Evolutionary conservation across 92 coral and sea anemone species (phyloP), one percentile per base, ranked within the genome.

Genomic region (Zoanthus sociatus): DNA sequence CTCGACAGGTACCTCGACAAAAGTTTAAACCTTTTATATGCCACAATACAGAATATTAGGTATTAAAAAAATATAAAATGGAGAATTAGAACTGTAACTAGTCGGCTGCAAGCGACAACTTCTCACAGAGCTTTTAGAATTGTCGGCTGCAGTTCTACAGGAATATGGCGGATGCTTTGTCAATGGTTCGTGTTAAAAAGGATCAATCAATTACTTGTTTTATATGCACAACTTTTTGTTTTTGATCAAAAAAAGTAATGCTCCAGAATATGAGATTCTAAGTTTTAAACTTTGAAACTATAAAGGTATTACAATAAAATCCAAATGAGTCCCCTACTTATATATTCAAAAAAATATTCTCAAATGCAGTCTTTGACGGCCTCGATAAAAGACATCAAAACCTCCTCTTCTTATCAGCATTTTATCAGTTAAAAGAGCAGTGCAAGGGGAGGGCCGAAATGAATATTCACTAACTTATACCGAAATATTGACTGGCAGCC

Each of bases 381-480:
- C 56, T 56, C 9, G 31, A 60, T 15, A 56, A 30, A 8, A 56
- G 71, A 60, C 33, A 1, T 32, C 54, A 17, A 72, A 72, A 72
- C n/a, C 5, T n/a, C 50, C 32, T 64, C 7, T 26, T 44, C 20
- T 67, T 79, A 79, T 79, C 84, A 20, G 20, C 10, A 47, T 17
- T 5, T 44, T 14, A 79, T 79, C 84, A 50, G 55, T 79, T 79
- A 55, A 64, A 54, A 78, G 9, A 15, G 73, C 71, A 7, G 44
- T 79, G 15, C 44, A 60, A 63, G 37, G 47, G 18, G 15, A n/a
- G 78, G 45, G 78, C 13, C 56, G 51, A 21, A 17, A n/a, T 63
- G 42, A 78, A 78, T 60, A 60, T 33, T 78, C 68, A 15, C 45
- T 20, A 54, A 20, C 54, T 45, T n/a, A 76, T 63, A 7, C 69